Base-by-base conservation (phyloP, 2,888 invertebrate genomes). In the Hirtodrosophila confusa region DNA sequence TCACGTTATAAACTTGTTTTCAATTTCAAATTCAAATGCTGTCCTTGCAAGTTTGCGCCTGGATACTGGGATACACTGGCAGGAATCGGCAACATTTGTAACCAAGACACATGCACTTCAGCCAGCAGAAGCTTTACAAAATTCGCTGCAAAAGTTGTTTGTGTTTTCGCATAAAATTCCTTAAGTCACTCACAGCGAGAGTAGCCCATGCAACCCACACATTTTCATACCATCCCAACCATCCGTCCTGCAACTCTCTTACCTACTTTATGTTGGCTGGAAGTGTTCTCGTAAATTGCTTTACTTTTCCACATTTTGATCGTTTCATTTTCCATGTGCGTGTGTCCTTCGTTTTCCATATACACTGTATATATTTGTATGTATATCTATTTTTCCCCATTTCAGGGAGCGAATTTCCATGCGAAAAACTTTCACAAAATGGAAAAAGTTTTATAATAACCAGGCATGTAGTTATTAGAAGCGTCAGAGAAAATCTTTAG, bases 1-100 rank as follows among this genome's bases (percentile, higher is more conserved):
- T 77, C 85, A 76, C 66, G 82, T 78, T 84, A 69, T 85, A 85
- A 80, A 80, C 85, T 85, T 80, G 80, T 85, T 80, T 80, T 80
- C 80, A 80, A 80, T 80, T 80, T 78, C 78, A 78, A 85, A 80
- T 84, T 78, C 78, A 80, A 80, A 84, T 80, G 78, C 78, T 66
- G 69, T 73, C 45, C 48, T 56, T 55, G 78, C 55, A 69, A 75
- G 64, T 74, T 78, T 75, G 78, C 68, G 44, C 57, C 74, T 44
- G 43, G 41, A 23, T 51, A 17, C 17, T 17, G 17, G 17, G 17
- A 1, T 17, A 53, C 44, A 29, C 53, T 35, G 36, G 36, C 31
- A 60, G 63, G 47, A 58, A 54, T 56, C 40, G 41, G 56, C 57
- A 37, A 54, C 50, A 69, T 72, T 67, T 60, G 78, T 77, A 57